These are phyloP conservation scores for Girardinichthys multiradiatus DNA, from an alignment of 2,113 vertebrate genomes.

Conservation along the genomic window DNA sequence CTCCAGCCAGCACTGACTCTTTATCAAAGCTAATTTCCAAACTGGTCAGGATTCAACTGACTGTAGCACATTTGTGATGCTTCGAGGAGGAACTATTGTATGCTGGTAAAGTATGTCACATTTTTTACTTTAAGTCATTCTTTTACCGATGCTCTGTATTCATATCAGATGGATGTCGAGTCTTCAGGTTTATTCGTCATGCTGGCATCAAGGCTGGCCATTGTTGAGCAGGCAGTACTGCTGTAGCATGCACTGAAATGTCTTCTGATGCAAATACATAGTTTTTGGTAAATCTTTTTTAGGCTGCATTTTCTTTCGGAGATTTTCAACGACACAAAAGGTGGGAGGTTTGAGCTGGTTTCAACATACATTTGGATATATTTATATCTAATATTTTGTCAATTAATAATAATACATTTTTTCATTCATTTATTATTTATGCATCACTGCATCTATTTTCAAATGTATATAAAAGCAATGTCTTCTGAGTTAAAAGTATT, in stretches of 20 bases:
- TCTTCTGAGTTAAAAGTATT: too few species aligned
- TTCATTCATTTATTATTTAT: too few species aligned
- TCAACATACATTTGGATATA: neutral
- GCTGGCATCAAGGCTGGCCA: slow-evolving; percentile 3
- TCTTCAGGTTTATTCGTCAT: slow-evolving; percentile 14
- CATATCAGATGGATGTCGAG: slow-evolving; percentile 21
- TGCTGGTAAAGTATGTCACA: slow-evolving; percentile 5
- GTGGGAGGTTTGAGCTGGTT: neutral
- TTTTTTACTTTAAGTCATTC: neutral
- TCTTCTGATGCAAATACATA: neutral
- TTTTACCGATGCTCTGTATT: neutral
- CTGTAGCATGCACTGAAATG: neutral
- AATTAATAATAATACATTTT: too few species aligned
- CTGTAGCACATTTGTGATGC: slow-evolving; percentile 5
- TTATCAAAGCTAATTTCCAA: slow-evolving; percentile 39
- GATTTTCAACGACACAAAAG: neutral
- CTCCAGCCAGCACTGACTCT: slow-evolving; percentile 21
- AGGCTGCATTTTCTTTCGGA: neutral
- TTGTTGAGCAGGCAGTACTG: neutral
- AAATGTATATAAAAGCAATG: too few species aligned
- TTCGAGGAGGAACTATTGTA: neutral
- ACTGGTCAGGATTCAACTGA: slow-evolving; percentile 4
- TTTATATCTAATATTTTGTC: neutral
- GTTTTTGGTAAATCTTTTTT: neutral
- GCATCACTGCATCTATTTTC: too few species aligned